Evolutionary conservation across 1,140 invertebrate genomes (phyloP).

Genomic region (Globodera ellingtonae): DNA sequence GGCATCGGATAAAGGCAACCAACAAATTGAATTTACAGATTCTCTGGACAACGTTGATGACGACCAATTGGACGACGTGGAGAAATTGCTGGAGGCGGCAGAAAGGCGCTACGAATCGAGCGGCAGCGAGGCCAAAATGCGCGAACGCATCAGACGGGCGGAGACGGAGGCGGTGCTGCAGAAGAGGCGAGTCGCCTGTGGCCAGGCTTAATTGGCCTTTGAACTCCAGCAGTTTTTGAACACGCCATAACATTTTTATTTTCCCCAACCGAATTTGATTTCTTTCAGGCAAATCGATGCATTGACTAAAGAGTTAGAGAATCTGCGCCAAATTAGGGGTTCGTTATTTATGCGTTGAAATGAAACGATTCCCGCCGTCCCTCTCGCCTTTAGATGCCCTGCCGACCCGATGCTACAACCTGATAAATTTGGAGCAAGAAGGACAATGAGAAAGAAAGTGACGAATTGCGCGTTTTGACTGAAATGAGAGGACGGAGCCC

Average conservation of each 20-base stretch:
- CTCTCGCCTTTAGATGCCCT: conserved; percentile 46
- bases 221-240: conserved; percentile 29
- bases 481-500: neutral
- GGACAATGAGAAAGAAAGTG: conserved; percentile 49
- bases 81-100: conserved; percentile 51
- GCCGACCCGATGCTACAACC: conserved; percentile 59
- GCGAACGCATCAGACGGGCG: conserved; percentile 44
- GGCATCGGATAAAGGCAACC: no score
- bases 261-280: neutral
- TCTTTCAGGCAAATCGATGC: conserved; percentile 32
- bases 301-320: conserved; percentile 54
- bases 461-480: neutral
- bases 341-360: neutral
- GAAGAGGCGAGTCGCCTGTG: neutral
- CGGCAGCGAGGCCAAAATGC: conserved; percentile 38
- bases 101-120: conserved; percentile 51
- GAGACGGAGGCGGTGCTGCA: conserved; percentile 47
- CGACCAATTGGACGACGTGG: conserved; percentile 57
- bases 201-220: conserved; percentile 37
- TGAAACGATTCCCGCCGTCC: neutral
- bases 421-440: conserved; percentile 60
- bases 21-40: conserved; percentile 45
- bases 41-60: conserved; percentile 64
- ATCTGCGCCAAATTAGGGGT: conserved; percentile 48
- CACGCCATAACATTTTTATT: neutral